Evolutionary conservation across 2,113 vertebrate species (phyloP).

Genomic region (Psettodes erumei): DNA sequence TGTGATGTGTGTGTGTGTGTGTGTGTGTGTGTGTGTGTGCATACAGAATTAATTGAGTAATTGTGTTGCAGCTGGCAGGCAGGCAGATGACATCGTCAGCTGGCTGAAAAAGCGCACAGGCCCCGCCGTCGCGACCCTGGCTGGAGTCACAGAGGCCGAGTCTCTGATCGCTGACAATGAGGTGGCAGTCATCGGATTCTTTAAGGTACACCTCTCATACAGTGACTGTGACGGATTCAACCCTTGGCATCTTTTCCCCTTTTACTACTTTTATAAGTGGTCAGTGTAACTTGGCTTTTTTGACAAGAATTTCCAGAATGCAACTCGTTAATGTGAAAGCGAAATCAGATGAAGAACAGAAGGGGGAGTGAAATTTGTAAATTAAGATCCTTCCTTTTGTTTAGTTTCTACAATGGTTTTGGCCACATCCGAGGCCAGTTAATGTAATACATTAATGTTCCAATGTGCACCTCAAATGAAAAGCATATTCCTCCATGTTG

Average conservation of each 20-base stretch:
- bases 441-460: not conserved
- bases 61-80: slow-evolving; percentile 88
- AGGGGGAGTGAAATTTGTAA: not conserved
- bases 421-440: not conserved
- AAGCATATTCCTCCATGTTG: not conserved
- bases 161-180: slow-evolving; percentile 89
- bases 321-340: too few relatives aligned
- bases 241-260: too few relatives aligned
- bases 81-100: slow-evolving; percentile 92
- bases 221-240: not conserved
- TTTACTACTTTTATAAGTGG: too few relatives aligned
- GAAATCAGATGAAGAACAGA: too few relatives aligned
- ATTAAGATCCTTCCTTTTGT: not conserved
- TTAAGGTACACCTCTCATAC: too few relatives aligned
- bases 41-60: not conserved
- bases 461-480: not conserved
- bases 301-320: too few relatives aligned
- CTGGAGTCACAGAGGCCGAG: slow-evolving; percentile 80
- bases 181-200: slow-evolving; percentile 94
- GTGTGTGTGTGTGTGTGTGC: too few relatives aligned
- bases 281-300: too few relatives aligned
- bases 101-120: slow-evolving; percentile 98
- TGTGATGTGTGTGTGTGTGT: too few relatives aligned
- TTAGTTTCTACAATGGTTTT: not conserved
- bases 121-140: slow-evolving; percentile 86